phyloP scores from a whole-genome alignment of 1,140 invertebrate genomes.

The Pseudomyrmex concolor region DNA sequence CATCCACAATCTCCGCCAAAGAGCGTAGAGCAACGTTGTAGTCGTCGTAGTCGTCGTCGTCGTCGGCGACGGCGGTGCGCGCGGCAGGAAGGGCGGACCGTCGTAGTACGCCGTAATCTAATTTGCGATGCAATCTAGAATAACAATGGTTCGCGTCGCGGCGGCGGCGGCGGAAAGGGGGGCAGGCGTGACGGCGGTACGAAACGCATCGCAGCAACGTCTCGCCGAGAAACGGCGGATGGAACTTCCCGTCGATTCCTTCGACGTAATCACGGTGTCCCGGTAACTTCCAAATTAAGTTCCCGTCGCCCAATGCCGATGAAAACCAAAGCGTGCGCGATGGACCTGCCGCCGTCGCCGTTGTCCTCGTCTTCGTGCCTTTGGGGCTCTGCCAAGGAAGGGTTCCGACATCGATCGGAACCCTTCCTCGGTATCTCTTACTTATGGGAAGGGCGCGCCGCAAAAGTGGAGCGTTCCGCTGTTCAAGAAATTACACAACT shows the following conservation, averaged over 20 bases:
- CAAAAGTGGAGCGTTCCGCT: too few relatives aligned
- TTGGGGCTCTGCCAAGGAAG: conserved; percentile 26
- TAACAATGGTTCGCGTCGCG: conserved; percentile 69
- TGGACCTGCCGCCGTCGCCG: conserved; percentile 28
- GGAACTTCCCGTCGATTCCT: conserved; percentile 37
- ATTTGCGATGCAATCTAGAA: conserved; percentile 76
- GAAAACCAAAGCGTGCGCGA: conserved; percentile 44
- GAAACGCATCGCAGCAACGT: conserved; percentile 43
- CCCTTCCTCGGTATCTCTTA: neutral
- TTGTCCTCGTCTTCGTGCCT: neutral
- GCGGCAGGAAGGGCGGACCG: conserved; percentile 33
- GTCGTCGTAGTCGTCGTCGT: conserved; percentile 1
- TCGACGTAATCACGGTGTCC: conserved; percentile 46
- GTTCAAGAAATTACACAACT: too few relatives aligned
- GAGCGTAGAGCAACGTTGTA: conserved; percentile 18
- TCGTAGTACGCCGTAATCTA: conserved; percentile 65
- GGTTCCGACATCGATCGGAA: conserved; percentile 24
- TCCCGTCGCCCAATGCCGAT: conserved; percentile 44
- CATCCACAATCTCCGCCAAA: conserved; percentile 23
- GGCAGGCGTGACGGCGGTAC: conserved; percentile 46
- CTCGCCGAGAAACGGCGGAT: conserved; percentile 29
- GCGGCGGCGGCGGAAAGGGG: conserved; percentile 10
- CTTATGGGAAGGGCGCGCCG: neutral
- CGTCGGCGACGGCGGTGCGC: conserved; percentile 32
- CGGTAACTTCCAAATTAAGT: conserved; percentile 57